These are phyloP conservation scores for Synchiropus splendidus DNA, from an alignment of 2,113 vertebrate species.

Conservation along the genomic window DNA sequence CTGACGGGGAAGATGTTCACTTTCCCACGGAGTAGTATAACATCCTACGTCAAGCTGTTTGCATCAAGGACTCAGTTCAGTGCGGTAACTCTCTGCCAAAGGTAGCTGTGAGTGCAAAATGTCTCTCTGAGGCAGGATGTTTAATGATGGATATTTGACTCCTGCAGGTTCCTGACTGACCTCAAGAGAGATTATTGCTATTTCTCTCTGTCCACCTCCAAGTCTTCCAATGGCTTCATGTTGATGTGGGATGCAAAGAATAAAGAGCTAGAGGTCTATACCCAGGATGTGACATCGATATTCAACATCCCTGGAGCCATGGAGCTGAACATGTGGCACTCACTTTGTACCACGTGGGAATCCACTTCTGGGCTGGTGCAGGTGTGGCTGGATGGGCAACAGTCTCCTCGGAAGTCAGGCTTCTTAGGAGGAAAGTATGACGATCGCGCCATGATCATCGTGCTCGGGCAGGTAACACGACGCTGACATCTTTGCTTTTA, in stretches of 20 bases:
- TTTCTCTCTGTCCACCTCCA: conserved; percentile 29
- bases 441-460: conserved; percentile 9
- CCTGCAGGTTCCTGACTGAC: conserved; percentile 34
- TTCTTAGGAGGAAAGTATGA: conserved; percentile 5
- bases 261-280: too few species aligned
- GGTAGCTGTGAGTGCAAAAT: conserved; percentile 7
- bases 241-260: too few species aligned
- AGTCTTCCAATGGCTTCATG: neutral
- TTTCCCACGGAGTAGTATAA: conserved; percentile 23
- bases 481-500: too few species aligned
- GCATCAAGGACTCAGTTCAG: conserved; percentile 7
- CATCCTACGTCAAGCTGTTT: conserved; percentile 25
- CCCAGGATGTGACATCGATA: too few species aligned
- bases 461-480: conserved; percentile 33
- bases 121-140: too few species aligned
- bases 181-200: neutral
- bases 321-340: conserved; percentile 27
- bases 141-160: too few species aligned
- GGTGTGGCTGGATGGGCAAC: conserved; percentile 37
- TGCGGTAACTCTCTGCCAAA: conserved; percentile 21
- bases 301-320: too few species aligned
- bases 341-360: conserved; percentile 39
- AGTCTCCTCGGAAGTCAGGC: conserved; percentile 15
- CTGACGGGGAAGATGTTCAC: conserved; percentile 38
- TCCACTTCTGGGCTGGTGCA: conserved; percentile 15